Base-by-base conservation (phyloP, 2,888 invertebrate genomes). In the Cantharis flavilabris region DNA sequence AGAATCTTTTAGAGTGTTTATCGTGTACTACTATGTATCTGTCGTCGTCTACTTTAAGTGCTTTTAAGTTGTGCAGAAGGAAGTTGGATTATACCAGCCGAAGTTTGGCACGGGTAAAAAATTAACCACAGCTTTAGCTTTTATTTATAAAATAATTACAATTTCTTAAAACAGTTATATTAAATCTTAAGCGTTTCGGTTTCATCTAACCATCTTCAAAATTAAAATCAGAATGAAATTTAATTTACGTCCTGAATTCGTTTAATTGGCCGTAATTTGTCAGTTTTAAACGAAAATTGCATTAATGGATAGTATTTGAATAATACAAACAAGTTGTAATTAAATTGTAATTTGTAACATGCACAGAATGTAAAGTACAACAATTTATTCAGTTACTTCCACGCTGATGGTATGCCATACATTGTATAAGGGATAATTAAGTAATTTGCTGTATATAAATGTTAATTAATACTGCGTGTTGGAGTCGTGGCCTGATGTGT, bases 11-110 rank as follows among this genome's bases (percentile, higher is more conserved):
- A 26, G 64, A 64, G 70, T 72, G 73, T 73, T 73, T 72, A 78
- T 73, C 62, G 67, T 49, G 49, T 49, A 49, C 49, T n/a, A n/a
- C 49, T 49, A 49, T 49, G 49, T 49, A 49, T 49, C 49, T 69
- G 71, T 78, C 78, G 65, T 71, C 78, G 70, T 72, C 14, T 71
- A 20, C 10, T 63, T 63, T 73, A 76, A 78, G 78, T 78, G 78
- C 73, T 74, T 78, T 73, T 69, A 18, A 49, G 49, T 49, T 49
- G 49, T 49, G n/a, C 49, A 49, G 49, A 49, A 49, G 49, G 49
- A 49, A 49, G 49, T 49, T 49, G n/a, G 49, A 49, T 49, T 49
- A 49, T 49, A n/a, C n/a, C n/a, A 2, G 49, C 49, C n/a, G n/a
- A 49, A 49, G 7, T 49, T 49, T 49, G 49, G 49, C 49, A n/a